Evolutionary conservation across 2,888 invertebrate species (phyloP).

Genomic region (Ophion obscuratus): DNA sequence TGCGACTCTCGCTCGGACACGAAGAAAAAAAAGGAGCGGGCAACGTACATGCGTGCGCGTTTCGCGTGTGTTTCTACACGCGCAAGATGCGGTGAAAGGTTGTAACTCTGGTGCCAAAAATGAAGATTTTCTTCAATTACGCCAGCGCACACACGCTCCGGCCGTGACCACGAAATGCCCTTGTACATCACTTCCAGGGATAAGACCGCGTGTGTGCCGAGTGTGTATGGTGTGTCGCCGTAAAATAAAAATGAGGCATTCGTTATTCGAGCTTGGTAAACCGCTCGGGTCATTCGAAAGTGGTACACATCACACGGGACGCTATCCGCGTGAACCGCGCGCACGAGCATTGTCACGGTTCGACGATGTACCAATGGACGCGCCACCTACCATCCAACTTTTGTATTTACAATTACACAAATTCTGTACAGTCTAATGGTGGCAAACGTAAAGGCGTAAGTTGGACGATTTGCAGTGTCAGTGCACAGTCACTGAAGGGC

Average conservation of each 20-base stretch:
- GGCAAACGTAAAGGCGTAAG: constrained; percentile 14
- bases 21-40: constrained; percentile 1
- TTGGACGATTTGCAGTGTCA: background rate
- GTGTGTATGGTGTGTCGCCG: background rate
- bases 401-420: constrained; percentile 13
- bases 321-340: constrained; percentile 32
- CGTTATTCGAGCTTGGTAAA: constrained; percentile 36
- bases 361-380: constrained; percentile 64
- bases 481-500: background rate
- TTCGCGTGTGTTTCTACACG: constrained; percentile 2
- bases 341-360: constrained; percentile 40
- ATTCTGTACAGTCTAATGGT: background rate
- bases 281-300: constrained; percentile 42
- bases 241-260: constrained; percentile 17
- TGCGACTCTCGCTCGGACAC: constrained; percentile 2
- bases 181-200: background rate
- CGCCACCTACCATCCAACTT: constrained; percentile 7
- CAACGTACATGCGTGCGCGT: constrained; percentile 10
- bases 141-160: constrained; percentile 2
- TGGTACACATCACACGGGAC: constrained; percentile 17
- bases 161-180: constrained; percentile 65
- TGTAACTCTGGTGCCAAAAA: constrained; percentile 5
- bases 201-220: background rate
- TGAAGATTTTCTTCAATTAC: constrained; percentile 6
- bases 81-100: constrained; percentile 43